Evolutionary conservation across 1,140 invertebrate genomes (phyloP), one percentile per base, ranked within the genome.

Genomic region (Ostrea edulis): DNA sequence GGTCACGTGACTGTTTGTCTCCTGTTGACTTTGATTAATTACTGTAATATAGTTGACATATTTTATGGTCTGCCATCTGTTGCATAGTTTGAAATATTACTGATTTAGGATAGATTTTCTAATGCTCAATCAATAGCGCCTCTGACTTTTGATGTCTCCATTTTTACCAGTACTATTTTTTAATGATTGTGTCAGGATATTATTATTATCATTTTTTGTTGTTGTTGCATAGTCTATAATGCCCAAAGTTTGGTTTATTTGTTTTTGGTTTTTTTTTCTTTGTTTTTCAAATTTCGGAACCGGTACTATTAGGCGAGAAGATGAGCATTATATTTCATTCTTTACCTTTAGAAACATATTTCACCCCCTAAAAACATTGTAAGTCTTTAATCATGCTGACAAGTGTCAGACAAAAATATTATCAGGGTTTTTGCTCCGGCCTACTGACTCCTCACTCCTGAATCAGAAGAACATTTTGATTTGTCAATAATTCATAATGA

Each of bases 11-110:
- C 25, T 25, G 68, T 77, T 77, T 35, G 35, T 77, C 68, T 77
- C 68, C 68, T 62, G 68, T 12, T 77, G 68, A 77, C 25, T 77
- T 35, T 77, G 68, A 77, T 77, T 77, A 77, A 77, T 77, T 77
- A 77, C 68, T 35, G 25, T 22, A 9, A 12, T 77, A 12, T 11
- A 44, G 68, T 77, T 77, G 68, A 77, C 68, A 77, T 22, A 77
- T 77, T 77, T 77, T 77, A 77, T 77, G 11, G 68, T 77, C 14
- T 29, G 14, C 68, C 29, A 35, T 77, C 68, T 77, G 68, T 35
- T 77, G 68, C 25, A 35, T 77, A 29, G 68, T 77, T 77, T 29
- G 25, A 29, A 77, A 77, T 29, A 35, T 77, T 11, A 77, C 22
- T n/a, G 55, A 62, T 62, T 62, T 62, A 4, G 14, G 68, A 77